Base-by-base conservation (phyloP, 2,797 vertebrate species). In the Lophotriccus pileatus region DNA sequence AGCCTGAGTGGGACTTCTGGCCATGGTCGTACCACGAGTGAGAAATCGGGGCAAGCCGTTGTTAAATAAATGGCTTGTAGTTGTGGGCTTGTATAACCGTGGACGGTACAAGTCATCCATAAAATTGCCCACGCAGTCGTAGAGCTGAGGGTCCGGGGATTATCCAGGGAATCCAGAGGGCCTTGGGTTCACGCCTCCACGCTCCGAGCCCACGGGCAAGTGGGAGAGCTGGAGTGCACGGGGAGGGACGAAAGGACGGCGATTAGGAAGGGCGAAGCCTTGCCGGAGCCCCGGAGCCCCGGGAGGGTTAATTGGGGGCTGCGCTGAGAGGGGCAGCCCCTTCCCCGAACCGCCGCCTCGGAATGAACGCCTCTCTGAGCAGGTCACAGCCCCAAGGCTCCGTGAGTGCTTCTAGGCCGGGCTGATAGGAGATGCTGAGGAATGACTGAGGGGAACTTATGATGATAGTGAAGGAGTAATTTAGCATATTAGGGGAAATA, bases 401-500 rank as follows among this genome's bases (percentile, higher is more conserved):
- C 21, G 16, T 73, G 56, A 94, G 91, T 78, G 94, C 94, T 91
- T 90, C 75, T 10, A 69, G 94, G 90, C 95, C 95, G 24, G 83
- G 83, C 94, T 93, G 67, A 88, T 69, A 89, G 89, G 25, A 92
- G 95, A 91, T 95, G 89, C 94, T 64, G 94, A 84, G 85, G 90
- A 93, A 82, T 82, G 93, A 90, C 94, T 94, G 91, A 95, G 95
- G 91, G 93, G 91, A 96, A 96, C 93, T 94, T 93, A 81, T 79
- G 95, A 94, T 87, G 95, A 93, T 96, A 92, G 95, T 49, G 67
- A 94, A 91, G 89, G 94, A 95, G 94, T 95, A 96, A 96, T 96
- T 96, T 96, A 95, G 91, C 91, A 84, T 96, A 94, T 96, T 96
- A 96, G 94, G 96, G 96, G 89, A 96, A 96, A 97, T 95, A 96